A percentile compares a stretch with the other conserved stretches of the same genome.
phyloP scores from a whole-genome alignment of 2,113 vertebrate genomes.

The Cisticola juncidis region DNA sequence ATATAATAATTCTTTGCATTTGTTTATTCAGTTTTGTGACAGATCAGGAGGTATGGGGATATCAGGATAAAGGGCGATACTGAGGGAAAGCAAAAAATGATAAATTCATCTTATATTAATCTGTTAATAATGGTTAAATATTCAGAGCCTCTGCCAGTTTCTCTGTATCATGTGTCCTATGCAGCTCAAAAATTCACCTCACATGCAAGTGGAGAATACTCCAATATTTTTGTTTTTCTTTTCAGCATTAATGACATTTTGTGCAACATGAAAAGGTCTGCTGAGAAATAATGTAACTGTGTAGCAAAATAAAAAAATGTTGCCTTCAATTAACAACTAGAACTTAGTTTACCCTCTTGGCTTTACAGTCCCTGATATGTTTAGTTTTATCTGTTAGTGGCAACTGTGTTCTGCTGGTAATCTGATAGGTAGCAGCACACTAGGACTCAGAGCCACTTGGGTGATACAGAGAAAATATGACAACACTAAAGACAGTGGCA shows the following conservation, averaged over 20 bases:
- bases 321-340: background rate
- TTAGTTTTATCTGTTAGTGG: background rate
- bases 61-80: constrained; percentile 4
- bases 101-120: background rate
- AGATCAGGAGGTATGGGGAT: background rate
- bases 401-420: background rate
- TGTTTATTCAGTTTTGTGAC: constrained; percentile 18
- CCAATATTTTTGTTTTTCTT: background rate
- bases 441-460: background rate
- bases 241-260: background rate
- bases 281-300: background rate
- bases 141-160: background rate
- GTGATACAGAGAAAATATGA: background rate
- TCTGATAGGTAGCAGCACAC: background rate
- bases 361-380: background rate
- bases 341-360: background rate
- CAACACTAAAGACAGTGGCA: background rate
- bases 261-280: background rate
- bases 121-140: constrained; percentile 50
- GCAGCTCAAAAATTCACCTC: background rate
- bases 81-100: background rate
- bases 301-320: background rate
- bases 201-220: background rate
- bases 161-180: background rate
- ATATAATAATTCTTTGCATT: background rate